These are phyloP conservation scores for Spisula subtruncata DNA, from an alignment of 2,888 invertebrate genomes.

Conservation along the genomic window DNA sequence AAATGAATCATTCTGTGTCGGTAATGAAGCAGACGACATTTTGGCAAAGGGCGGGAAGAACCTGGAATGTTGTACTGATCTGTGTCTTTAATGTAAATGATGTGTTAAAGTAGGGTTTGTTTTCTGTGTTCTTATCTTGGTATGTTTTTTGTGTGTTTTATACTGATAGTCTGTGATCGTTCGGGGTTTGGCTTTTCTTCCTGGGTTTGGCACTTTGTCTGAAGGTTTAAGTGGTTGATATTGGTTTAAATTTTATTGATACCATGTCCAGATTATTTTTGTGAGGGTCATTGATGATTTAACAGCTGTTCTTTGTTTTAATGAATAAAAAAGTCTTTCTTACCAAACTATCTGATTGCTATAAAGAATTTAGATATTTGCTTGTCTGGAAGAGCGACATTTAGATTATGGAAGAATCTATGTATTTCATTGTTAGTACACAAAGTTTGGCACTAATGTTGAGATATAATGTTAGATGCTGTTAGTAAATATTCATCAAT, in stretches of 20 bases:
- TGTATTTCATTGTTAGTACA: neutral
- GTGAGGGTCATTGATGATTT: neutral
- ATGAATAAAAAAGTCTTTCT: neutral
- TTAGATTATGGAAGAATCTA: neutral
- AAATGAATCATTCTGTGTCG: constrained; percentile 31
- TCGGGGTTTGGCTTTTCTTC: too few species aligned
- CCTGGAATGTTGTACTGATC: constrained; percentile 47
- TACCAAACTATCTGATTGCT: neutral
- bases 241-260: neutral
- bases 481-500: constrained; percentile 27
- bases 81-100: constrained; percentile 49
- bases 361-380: neutral
- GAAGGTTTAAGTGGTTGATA: neutral
- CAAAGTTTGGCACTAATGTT: constrained; percentile 20
- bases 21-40: constrained; percentile 51
- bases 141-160: neutral
- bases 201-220: neutral
- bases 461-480: constrained; percentile 21
- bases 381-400: neutral
- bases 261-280: neutral
- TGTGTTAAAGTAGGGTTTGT: constrained; percentile 46
- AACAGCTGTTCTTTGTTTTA: neutral
- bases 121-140: constrained; percentile 10
- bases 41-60: constrained; percentile 43
- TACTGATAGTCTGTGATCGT: too few species aligned